Evolutionary conservation across 1,140 invertebrate species (phyloP).

Genomic region (Drosophila tsacasi): DNA sequence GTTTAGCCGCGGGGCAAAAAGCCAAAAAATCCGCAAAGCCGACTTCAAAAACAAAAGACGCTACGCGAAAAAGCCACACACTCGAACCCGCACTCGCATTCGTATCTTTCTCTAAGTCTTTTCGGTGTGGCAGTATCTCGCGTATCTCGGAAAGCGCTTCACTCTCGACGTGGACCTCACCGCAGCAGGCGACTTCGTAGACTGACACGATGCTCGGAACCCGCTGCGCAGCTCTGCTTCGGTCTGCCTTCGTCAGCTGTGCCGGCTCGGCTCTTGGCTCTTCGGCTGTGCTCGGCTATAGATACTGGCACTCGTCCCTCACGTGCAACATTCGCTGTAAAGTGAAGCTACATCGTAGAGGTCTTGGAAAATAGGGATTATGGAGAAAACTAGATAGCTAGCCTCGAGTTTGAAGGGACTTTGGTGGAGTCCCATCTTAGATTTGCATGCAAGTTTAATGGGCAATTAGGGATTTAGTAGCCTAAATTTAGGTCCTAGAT

Average conservation of each 20-base stretch:
- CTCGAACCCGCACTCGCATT: conserved; percentile 6
- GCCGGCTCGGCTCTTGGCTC: background rate
- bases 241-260: background rate
- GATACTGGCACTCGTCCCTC: background rate
- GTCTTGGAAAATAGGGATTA: background rate
- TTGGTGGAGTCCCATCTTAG: background rate
- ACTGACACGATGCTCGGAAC: conserved; percentile 37
- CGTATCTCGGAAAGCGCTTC: conserved; percentile 15
- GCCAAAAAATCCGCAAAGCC: conserved; percentile 27
- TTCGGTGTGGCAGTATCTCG: conserved; percentile 11
- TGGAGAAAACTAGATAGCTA: background rate
- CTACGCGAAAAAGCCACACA: conserved; percentile 40
- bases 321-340: background rate
- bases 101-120: conserved; percentile 19
- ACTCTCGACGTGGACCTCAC: conserved; percentile 49
- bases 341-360: background rate
- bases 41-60: conserved; percentile 68
- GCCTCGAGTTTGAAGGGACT: no score
- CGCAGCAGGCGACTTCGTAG: conserved; percentile 41
- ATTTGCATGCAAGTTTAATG: background rate
- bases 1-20: conserved; percentile 64
- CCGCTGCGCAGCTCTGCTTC: conserved; percentile 1
- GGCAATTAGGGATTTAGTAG: background rate
- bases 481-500: background rate
- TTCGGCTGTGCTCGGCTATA: background rate